Base-by-base conservation (phyloP, 2,113 vertebrate genomes). In the Apodemus speciosus region DNA sequence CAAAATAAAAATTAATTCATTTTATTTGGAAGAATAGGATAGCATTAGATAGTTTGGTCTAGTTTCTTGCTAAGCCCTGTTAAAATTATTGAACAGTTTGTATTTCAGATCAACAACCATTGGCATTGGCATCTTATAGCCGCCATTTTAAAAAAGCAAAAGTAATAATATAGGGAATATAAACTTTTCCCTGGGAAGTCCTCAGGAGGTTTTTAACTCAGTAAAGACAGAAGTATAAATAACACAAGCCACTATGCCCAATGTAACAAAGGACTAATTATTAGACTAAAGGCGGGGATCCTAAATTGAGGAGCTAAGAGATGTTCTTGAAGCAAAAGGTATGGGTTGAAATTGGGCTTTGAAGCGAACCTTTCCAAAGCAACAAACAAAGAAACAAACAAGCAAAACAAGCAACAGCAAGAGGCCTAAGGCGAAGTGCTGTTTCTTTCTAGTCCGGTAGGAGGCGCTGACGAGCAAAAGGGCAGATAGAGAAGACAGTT, bases 301-400 rank as follows among this genome's bases (percentile, higher is more conserved):
- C 62, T 96, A 86, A 20, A 69, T 16, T 64, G 40, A 25, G 11
- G 40, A 9, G 27, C 60, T 53, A 40, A 92, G 27, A 90, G 5
- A 18, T 90, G 85, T 94, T 95, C 51, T 40, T 86, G 51, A 53
- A 92, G 30, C 15, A 90, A 90, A 95, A 62, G 60, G 91, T 66
- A 62, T 58, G 14, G 40, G 38, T 53, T 88, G 53, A 76, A 68
- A 3, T 49, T 62, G 88, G 30, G 46, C 51, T 89, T 88, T 91
- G 27, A 94, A 85, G 71, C 85, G 60, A 95, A 13, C 14, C 16
- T 21, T 86, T 69, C 23, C 71, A 60, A 66, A 76, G 56, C 10
- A 27, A 51, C 14, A n/a, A 76, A 16, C 6, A 51, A 79, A 13
- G 1, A 35, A 35, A 35, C 30, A 30, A 64, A 60, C 62, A 64